Percentiles rank a stretch among this genome's conserved stretches.
These are phyloP conservation scores for Chlorospingus semifuscus DNA, from an alignment of 2,797 vertebrate species.

Conservation along the genomic window DNA sequence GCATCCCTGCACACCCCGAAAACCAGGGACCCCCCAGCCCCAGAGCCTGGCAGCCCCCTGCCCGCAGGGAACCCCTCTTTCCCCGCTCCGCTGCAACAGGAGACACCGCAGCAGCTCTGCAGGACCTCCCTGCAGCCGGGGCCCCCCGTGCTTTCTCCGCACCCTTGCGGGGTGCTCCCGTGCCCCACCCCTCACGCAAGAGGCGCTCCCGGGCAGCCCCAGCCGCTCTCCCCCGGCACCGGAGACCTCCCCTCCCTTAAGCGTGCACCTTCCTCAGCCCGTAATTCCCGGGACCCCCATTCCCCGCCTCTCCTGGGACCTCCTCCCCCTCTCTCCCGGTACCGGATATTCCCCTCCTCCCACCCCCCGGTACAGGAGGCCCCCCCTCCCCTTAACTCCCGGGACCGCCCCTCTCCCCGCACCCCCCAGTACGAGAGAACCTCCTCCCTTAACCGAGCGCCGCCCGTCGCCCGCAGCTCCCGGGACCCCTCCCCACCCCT, in stretches of 20 bases:
- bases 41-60: neutral
- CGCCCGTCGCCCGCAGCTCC: neutral
- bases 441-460: neutral
- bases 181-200: neutral
- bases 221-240: no score
- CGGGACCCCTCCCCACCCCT: neutral
- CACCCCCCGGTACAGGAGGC: neutral
- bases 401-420: neutral
- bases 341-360: neutral
- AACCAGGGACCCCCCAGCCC: neutral
- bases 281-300: neutral
- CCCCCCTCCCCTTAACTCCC: neutral
- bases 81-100: neutral
- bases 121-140: no score
- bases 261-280: neutral
- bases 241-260: no score
- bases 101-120: no score
- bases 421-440: neutral
- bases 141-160: neutral
- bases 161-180: no score
- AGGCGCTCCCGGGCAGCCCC: neutral
- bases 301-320: neutral
- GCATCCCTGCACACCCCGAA: neutral
- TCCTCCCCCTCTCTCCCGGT: neutral
- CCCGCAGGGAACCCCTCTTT: no score